Conservation (phyloP, 1,140 invertebrate species). For the Cotesia chilonis region DNA sequence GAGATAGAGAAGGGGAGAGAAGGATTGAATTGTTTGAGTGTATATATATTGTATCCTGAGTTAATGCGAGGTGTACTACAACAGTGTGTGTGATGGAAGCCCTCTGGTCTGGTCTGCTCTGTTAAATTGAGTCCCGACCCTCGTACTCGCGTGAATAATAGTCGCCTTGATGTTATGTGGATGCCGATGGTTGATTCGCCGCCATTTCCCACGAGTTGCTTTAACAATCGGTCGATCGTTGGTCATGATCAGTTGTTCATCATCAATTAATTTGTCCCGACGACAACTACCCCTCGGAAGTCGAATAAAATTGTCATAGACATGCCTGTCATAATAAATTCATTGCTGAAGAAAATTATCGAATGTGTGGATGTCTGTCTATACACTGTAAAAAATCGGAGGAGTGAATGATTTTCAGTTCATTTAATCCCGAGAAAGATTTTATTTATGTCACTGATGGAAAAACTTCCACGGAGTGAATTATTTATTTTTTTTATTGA, state of each 20-base stretch:
- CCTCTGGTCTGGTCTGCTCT: neutral
- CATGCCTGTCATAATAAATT: constrained; percentile 4
- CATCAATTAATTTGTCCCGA: constrained; percentile 20
- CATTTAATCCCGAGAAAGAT: too few species aligned
- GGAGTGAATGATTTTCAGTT: too few species aligned
- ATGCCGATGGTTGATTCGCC: constrained; percentile 34
- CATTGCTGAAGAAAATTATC: neutral
- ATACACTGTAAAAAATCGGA: too few species aligned
- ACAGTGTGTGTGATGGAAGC: constrained; percentile 20
- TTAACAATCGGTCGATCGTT: constrained; percentile 27
- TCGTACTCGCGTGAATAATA: constrained; percentile 61
- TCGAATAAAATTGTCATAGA: too few species aligned
- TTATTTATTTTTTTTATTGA: too few species aligned
- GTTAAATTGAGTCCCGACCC: constrained; percentile 36
- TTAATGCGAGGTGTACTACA: constrained; percentile 19
- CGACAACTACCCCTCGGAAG: neutral
- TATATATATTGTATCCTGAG: constrained; percentile 1
- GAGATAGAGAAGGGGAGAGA: neutral
- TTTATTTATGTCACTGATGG: too few species aligned
- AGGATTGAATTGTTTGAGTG: neutral
- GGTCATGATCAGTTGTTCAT: constrained; percentile 15
- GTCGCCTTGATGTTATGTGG: constrained; percentile 45
- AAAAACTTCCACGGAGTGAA: too few species aligned
- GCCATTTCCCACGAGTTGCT: constrained; percentile 35
- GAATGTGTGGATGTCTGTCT: too few species aligned